A percentile compares a stretch with the other conserved stretches of the same genome.
Conservation (phyloP, 1,140 invertebrate species). For the Papilio aristodemus region DNA sequence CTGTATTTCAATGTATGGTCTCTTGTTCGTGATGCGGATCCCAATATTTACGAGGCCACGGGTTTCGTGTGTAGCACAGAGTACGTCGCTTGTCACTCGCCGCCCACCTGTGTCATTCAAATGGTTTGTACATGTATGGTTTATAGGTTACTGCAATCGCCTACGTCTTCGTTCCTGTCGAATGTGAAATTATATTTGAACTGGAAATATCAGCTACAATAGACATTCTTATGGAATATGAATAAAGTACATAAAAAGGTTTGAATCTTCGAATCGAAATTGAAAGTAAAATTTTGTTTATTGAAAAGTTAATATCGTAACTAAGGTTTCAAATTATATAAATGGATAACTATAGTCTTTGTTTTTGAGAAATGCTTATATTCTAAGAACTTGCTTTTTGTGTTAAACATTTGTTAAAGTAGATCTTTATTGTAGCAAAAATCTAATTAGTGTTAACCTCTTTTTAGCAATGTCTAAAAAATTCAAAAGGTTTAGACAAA, state of each 20-base stretch:
- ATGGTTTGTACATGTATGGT: slow-evolving; percentile 56
- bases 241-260: not conserved
- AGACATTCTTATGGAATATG: not conserved
- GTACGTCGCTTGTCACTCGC: slow-evolving; percentile 40
- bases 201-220: not conserved
- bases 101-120: slow-evolving; percentile 63
- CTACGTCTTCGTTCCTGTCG: slow-evolving; percentile 36
- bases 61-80: slow-evolving; percentile 48
- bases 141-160: slow-evolving; percentile 51
- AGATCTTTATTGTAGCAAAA: too few relatives aligned
- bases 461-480: too few relatives aligned
- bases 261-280: too few relatives aligned
- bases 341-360: too few relatives aligned
- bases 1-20: slow-evolving; percentile 40
- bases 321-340: too few relatives aligned
- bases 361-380: too few relatives aligned
- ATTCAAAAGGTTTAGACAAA: too few relatives aligned
- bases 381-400: too few relatives aligned
- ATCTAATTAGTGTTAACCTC: too few relatives aligned
- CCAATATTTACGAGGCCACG: slow-evolving; percentile 54
- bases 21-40: slow-evolving; percentile 42
- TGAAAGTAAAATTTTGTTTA: too few relatives aligned
- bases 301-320: too few relatives aligned
- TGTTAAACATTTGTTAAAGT: too few relatives aligned
- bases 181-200: slow-evolving; percentile 23